Conservation (phyloP, 2,113 vertebrate species). For the Ammodytes dubius region DNA sequence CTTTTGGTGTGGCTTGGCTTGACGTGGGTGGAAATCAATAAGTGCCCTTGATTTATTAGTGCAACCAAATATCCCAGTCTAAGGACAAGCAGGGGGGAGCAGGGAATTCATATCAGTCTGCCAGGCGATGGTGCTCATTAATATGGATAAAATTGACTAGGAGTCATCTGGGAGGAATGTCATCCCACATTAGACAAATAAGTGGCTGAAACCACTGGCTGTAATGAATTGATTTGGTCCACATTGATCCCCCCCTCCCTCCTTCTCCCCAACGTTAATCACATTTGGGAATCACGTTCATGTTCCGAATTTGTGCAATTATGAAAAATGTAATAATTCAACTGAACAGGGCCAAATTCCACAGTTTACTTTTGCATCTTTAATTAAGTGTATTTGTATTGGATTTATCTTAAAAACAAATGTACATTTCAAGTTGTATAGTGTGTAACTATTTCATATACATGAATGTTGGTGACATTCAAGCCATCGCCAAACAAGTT, state of each 20-base stretch:
- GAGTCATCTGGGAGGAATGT: slow-evolving; percentile 78
- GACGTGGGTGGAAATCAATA: slow-evolving; percentile 40
- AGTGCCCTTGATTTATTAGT: slow-evolving; percentile 64
- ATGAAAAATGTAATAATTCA: slow-evolving; percentile 53
- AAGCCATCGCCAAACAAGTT: too few species aligned
- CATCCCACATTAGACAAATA: slow-evolving; percentile 81
- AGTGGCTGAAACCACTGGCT: slow-evolving; percentile 73
- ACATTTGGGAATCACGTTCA: slow-evolving; percentile 63
- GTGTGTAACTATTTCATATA: too few species aligned
- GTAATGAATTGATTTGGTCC: slow-evolving; percentile 76
- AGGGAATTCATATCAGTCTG: slow-evolving; percentile 58
- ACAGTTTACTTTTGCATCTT: slow-evolving; percentile 22
- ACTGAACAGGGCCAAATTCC: background rate
- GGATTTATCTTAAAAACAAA: background rate
- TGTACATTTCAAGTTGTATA: too few species aligned
- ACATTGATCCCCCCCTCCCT: slow-evolving; percentile 55
- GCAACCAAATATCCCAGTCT: slow-evolving; percentile 51
- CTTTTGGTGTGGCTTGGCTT: slow-evolving; percentile 32
- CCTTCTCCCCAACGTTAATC: slow-evolving; percentile 52
- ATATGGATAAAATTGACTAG: slow-evolving; percentile 77
- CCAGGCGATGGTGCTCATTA: slow-evolving; percentile 76
- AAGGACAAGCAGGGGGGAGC: slow-evolving; percentile 32
- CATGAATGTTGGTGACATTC: too few species aligned
- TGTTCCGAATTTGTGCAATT: slow-evolving; percentile 52
- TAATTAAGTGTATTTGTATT: slow-evolving; percentile 7